phyloP scores from a whole-genome alignment of 2,113 vertebrate genomes.

The Onychostoma macrolepis region DNA sequence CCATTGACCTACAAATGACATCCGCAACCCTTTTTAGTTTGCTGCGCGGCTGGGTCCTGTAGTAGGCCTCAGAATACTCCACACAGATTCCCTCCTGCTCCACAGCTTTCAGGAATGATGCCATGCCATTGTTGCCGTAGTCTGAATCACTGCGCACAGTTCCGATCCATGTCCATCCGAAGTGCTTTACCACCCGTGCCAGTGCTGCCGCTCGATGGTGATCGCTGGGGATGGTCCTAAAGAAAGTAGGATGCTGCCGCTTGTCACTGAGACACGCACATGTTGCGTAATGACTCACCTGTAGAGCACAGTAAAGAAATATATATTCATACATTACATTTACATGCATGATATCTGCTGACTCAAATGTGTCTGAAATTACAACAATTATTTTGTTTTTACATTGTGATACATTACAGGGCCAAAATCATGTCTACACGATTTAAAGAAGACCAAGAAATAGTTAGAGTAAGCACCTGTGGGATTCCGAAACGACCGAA shows the following conservation, averaged over 20 bases:
- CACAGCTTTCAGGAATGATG: too few relatives aligned
- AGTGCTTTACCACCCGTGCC: too few relatives aligned
- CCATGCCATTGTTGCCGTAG: too few relatives aligned
- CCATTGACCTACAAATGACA: too few relatives aligned
- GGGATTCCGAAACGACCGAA: constrained; percentile 68
- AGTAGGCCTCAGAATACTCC: too few relatives aligned
- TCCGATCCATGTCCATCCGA: too few relatives aligned
- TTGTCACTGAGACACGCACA: constrained; percentile 76
- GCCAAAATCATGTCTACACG: background rate
- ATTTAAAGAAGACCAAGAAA: background rate
- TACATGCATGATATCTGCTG: background rate
- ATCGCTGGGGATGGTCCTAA: constrained; percentile 78
- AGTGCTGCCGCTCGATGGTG: constrained; percentile 62
- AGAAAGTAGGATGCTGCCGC: constrained; percentile 69
- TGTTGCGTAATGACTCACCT: constrained; percentile 79
- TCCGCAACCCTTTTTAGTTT: too few relatives aligned
- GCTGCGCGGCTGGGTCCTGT: too few relatives aligned
- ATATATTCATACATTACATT: background rate
- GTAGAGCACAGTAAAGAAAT: background rate
- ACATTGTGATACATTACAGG: background rate
- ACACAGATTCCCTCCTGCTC: too few relatives aligned
- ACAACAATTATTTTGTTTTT: background rate
- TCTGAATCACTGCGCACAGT: too few relatives aligned
- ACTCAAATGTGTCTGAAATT: background rate
- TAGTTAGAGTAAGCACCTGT: constrained; percentile 56